Evolutionary conservation across 2,888 invertebrate genomes (phyloP), one percentile per base, ranked within the genome.

Genomic region (Hirtodrosophila confusa): DNA sequence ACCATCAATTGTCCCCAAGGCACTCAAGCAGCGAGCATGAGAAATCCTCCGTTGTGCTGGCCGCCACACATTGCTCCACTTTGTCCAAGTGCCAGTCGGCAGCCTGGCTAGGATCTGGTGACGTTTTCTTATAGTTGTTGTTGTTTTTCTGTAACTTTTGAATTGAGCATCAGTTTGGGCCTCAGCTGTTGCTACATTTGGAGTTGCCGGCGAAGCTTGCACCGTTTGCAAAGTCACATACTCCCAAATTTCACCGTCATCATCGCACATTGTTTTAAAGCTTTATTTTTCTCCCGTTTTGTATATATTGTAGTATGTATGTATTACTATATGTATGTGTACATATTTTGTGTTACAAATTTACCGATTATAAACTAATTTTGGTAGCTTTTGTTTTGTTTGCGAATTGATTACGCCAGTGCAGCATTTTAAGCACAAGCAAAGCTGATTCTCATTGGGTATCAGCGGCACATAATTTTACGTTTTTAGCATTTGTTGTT

Each of bases 1-100:
- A 24, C 99, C 99, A 91, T 98, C 97, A 66, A 97, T 94, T 76
- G 93, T 93, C 88, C 96, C 93, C n/a, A 48, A 92, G 70, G 35
- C 90, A 90, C 10, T 80, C 63, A 7, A 86, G 56, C 10, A 91
- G 78, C 5, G 57, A 55, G 1, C 60, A 56, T 24, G 90, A 89
- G 69, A 91, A 74, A 57, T 83, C 60, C 86, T 88, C 56, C 23
- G 29, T 31, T 23, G 17, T 39, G 55, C 88, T 61, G 17, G 50
- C 61, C 12, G 49, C 47, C 85, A 89, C 47, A 91, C 91, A 90
- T 92, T 93, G 44, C 92, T 93, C 90, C 8, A 95, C 95, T 76
- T 95, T 94, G 2, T 93, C 91, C 65, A 92, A 89, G 5, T 93
- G 93, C 96, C 96, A 96, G 39, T 94, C 92, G 33, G 92, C 78